Evolutionary conservation across 23 tunicate genomes (phyloP), one percentile per base, ranked within the genome.

Genomic region (Halocynthia roretzi): DNA sequence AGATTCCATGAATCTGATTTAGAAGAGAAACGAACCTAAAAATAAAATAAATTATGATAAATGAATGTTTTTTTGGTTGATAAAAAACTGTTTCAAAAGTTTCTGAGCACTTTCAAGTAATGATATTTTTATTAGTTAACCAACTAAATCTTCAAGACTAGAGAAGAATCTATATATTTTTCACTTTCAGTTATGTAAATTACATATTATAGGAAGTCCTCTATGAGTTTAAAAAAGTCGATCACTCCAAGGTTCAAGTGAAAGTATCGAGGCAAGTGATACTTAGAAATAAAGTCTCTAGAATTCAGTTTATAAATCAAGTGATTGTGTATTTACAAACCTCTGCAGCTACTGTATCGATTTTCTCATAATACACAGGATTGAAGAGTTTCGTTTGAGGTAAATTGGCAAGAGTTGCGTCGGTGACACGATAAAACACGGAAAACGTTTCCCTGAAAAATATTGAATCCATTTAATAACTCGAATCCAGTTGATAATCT

Each of bases 341-440:
- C 87, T 88, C 95, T 7, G 95, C 95, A 50, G 95, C 95, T 10
- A 88, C 87, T 6, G 95, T 88, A 77, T 88, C 95, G 20, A 88
- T 83, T 44, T 77, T 84, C 52, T 62, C 56, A 64, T 77, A 88
- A 50, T 44, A 40, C 8, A 49, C 53, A 0, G 81, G 54, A 78
- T 73, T 65, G 7, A 88, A 74, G 19, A 18, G 52, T 10, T 75
- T 44, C 0, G 53, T 51, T 18, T 72, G 80, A 9, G 55, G 44
- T 50, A 7, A 17, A 7, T 10, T 18, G 14, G 56, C 21, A 8
- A 10, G 10, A 6, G 22, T 60, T 65, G 67, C 68, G 12, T 77
- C 67, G 5, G 72, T 51, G 14, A 79, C n/a, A n/a, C 77, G 81
- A 51, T 74, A 88, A 74, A 71, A 88, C 7, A 88, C 84, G 56